These are phyloP conservation scores for Agrochola litura DNA, from an alignment of 2,888 invertebrate species.

Conservation along the genomic window DNA sequence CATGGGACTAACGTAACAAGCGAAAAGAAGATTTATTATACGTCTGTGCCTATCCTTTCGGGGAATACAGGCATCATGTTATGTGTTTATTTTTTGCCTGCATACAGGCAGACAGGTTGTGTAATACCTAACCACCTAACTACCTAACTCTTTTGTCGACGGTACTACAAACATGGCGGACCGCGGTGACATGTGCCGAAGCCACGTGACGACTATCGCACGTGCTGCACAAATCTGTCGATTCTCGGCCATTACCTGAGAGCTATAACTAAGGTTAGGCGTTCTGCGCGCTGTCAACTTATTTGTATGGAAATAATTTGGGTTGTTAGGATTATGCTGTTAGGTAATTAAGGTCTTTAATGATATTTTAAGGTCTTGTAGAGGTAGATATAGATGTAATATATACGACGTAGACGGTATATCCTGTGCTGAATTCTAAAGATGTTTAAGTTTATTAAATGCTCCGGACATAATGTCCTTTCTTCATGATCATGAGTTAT, in stretches of 20 bases:
- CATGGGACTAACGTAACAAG: background rate
- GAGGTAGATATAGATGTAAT: background rate
- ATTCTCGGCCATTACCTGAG: constrained; percentile 64
- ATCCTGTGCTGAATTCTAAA: background rate
- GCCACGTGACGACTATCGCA: constrained; percentile 72
- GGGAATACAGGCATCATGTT: background rate
- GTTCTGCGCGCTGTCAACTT: constrained; percentile 39
- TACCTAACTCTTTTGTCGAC: constrained; percentile 27
- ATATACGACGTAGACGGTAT: background rate
- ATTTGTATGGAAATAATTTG: constrained; percentile 25
- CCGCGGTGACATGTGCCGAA: constrained; percentile 69
- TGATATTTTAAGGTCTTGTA: background rate
- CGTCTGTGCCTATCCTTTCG: background rate
- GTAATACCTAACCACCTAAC: background rate
- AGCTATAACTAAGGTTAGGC: constrained; percentile 53
- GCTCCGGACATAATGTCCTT: background rate
- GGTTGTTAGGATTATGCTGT: background rate
- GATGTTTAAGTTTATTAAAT: background rate
- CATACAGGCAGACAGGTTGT: background rate
- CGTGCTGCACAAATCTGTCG: constrained; percentile 73
- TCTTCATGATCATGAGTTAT: background rate
- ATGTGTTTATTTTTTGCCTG: constrained; percentile 2
- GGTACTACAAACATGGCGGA: constrained; percentile 67
- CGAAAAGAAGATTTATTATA: background rate
- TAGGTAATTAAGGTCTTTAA: background rate